Conservation (phyloP, 2,888 invertebrate genomes). For the Buathra laborator region DNA sequence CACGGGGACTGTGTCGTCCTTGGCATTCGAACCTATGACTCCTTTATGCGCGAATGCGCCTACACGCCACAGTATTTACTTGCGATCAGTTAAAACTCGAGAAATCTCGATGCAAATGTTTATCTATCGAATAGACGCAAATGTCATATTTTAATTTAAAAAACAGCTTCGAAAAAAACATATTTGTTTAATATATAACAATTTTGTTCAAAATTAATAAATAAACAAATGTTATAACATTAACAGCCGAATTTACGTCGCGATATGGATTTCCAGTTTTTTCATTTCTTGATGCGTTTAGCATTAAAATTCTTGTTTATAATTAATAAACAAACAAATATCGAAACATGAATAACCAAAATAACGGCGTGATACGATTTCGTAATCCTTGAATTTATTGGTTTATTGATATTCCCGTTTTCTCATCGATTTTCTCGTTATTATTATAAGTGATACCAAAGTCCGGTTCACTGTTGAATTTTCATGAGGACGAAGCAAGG, state of each 20-base stretch:
- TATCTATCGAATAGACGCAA: neutral
- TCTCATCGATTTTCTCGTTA: neutral
- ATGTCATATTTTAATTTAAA: neutral
- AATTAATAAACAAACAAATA: neutral
- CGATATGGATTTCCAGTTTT: neutral
- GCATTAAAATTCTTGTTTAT: neutral
- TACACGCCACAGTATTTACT: conserved; percentile 16
- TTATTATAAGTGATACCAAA: neutral
- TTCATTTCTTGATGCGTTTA: too few relatives aligned
- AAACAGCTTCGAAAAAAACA: neutral
- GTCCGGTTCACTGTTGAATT: neutral
- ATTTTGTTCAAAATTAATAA: neutral
- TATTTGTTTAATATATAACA: neutral
- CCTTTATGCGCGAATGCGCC: conserved; percentile 6
- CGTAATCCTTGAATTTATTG: neutral
- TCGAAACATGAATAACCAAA: neutral
- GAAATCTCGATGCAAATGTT: conserved; percentile 8
- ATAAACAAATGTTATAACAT: neutral
- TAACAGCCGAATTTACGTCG: neutral
- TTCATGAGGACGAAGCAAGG: neutral
- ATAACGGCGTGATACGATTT: neutral
- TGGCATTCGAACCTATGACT: conserved; percentile 61
- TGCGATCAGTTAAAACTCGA: neutral
- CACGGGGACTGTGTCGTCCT: conserved; percentile 53
- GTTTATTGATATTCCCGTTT: too few relatives aligned